Evolutionary conservation across 1,140 invertebrate species (phyloP), one percentile per base, ranked within the genome.

Genomic region (Araneus ventricosus): DNA sequence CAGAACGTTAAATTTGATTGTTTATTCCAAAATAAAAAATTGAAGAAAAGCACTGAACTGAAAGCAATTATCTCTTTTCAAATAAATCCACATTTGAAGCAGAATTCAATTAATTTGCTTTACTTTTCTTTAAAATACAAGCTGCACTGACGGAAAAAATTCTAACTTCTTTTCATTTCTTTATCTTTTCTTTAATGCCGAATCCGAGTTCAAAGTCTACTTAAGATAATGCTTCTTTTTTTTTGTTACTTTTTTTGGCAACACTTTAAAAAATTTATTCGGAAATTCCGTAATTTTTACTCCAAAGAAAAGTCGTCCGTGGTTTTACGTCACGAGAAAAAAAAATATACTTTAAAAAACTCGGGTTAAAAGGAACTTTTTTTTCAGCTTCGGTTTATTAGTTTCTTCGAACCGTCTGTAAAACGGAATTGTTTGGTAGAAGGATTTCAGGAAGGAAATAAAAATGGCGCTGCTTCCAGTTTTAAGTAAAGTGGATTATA

Each of bases 401-500:
- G 84, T 86, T 86, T 59, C 70, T 37, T 37, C n/a, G 57, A 52
- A 24, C 45, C n/a, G 45, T 22, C 45, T 24, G 80, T 84, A 84
- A 84, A 84, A 84, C 7, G 27, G 80, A 86, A 61, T 86, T 57
- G 84, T 61, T 86, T 86, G 41, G 70, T 34, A 75, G 70, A 75
- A 75, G 34, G 30, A 20, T 41, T 45, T 27, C 34, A 75, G 27
- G 17, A 88, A 27, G 39, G n/a, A 87, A 86, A 86, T 61, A 24
- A 59, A 61, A 87, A 61, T 34, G 8, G 57, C 34, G 22, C 30
- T 27, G 27, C 6, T 75, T 67, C 39, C 17, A 75, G 45, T 67
- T 88, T 88, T 88, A 88, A 88, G 67, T 88, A 88, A 88, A 88
- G 87, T 88, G 67, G 87, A 88, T 88, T 88, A 88, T 45, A 87